Percentiles rank a stretch among this genome's conserved stretches.
phyloP scores from a whole-genome alignment of 2,113 vertebrate species.

The Vimba vimba region DNA sequence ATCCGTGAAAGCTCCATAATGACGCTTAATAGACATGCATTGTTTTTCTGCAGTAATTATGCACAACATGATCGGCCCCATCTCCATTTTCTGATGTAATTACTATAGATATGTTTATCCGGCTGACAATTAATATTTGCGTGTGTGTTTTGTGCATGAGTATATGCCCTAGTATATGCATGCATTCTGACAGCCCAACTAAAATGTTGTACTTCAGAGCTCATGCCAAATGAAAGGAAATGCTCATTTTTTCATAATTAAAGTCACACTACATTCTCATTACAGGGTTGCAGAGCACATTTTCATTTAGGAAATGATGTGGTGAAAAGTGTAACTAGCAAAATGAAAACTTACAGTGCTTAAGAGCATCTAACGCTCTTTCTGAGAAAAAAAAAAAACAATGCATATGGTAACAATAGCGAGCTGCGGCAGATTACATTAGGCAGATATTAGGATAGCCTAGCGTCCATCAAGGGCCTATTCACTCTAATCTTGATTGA shows the following conservation, averaged over 20 bases:
- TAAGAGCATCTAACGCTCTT: neutral
- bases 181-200: constrained; percentile 16
- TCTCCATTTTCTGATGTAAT: constrained; percentile 71
- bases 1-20: constrained; percentile 76
- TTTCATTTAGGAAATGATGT: constrained; percentile 21
- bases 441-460: constrained; percentile 3
- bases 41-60: constrained; percentile 78
- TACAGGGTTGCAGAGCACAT: constrained; percentile 20
- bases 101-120: constrained; percentile 73
- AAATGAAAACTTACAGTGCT: constrained; percentile 1
- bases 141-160: constrained; percentile 54
- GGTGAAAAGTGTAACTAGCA: constrained; percentile 25
- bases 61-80: constrained; percentile 74
- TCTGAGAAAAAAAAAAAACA: neutral
- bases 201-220: constrained; percentile 32
- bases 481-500: neutral
- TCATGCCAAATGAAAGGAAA: constrained; percentile 42
- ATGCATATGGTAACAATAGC: neutral
- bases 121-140: constrained; percentile 59
- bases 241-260: constrained; percentile 47
- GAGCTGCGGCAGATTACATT: neutral
- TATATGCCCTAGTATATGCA: constrained; percentile 30
- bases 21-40: constrained; percentile 75
- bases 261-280: constrained; percentile 46
- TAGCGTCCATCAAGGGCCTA: neutral